phyloP scores from a whole-genome alignment of 2,797 vertebrate species.

The Molothrus ater region DNA sequence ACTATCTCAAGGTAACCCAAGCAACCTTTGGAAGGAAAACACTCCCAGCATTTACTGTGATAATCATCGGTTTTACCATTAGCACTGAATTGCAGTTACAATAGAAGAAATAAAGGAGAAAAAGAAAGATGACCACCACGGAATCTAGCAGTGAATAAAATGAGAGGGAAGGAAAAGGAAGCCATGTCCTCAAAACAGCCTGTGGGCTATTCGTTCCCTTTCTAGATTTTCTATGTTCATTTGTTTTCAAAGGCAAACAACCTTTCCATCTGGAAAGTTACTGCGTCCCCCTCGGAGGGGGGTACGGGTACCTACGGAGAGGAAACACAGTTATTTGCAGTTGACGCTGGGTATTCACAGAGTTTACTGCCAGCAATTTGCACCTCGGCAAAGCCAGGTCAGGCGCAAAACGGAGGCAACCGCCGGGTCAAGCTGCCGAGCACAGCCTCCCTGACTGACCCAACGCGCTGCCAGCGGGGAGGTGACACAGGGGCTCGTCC shows the following conservation, averaged over 20 bases:
- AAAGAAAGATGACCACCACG: not conserved
- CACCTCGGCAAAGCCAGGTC: rapidly evolving
- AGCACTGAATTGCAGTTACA: not conserved
- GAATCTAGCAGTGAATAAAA: not conserved
- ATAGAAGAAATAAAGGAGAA: too few relatives aligned
- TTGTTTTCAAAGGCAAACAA: not conserved
- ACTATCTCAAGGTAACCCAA: not conserved
- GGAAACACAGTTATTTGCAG: not conserved
- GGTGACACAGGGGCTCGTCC: not conserved
- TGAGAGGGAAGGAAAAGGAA: not conserved
- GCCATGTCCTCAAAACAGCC: not conserved
- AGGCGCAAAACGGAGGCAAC: not conserved
- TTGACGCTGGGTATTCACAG: not conserved
- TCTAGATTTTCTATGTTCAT: not conserved
- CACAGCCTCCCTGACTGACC: not conserved
- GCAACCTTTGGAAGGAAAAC: not conserved
- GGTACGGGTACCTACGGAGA: not conserved
- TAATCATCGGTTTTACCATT: not conserved
- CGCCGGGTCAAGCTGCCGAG: not conserved
- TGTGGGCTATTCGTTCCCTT: not conserved
- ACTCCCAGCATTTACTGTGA: not conserved
- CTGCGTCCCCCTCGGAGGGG: rapidly evolving
- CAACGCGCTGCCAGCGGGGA: rapidly evolving
- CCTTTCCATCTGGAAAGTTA: not conserved
- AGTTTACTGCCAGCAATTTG: not conserved